Conservation (phyloP, 2,797 vertebrate species). For the Antennarius maculatus region DNA sequence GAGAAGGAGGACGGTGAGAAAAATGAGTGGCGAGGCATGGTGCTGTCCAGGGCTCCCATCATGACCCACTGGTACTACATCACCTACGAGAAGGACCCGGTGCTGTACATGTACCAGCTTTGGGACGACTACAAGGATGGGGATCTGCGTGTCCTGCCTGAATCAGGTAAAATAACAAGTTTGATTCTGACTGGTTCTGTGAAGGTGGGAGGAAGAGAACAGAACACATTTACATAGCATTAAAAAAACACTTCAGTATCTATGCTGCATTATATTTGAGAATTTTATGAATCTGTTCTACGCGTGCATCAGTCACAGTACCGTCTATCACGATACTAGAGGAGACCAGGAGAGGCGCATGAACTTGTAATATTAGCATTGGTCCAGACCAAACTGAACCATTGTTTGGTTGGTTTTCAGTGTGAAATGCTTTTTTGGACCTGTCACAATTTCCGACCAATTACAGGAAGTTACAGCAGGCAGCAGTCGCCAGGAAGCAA, state of each 20-base stretch:
- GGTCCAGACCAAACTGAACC: too few relatives aligned
- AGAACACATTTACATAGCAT: conserved; percentile 47
- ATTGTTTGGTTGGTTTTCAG: too few relatives aligned
- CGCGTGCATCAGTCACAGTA: neutral
- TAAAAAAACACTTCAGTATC: conserved; percentile 22
- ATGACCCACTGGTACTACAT: conserved; percentile 91
- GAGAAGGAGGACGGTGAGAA: conserved; percentile 87
- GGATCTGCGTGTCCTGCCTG: conserved; percentile 85
- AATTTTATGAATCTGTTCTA: conserved; percentile 19
- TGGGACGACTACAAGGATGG: conserved; percentile 88
- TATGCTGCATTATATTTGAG: conserved; percentile 7
- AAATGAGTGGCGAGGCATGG: conserved; percentile 88
- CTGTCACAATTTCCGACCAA: too few relatives aligned
- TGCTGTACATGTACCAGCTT: conserved; percentile 88
- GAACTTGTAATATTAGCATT: neutral
- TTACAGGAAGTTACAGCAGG: too few relatives aligned
- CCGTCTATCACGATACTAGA: neutral
- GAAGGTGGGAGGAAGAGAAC: conserved; percentile 40
- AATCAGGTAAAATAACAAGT: conserved; percentile 74
- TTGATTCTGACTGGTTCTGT: neutral
- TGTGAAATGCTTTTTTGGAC: too few relatives aligned
- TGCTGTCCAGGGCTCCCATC: conserved; percentile 86
- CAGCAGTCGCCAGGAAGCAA: too few relatives aligned
- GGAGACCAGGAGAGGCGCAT: neutral
- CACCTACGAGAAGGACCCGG: conserved; percentile 88